Conservation (phyloP, 92 coral and sea anemone species). For the Phenganax stokvisi region DNA sequence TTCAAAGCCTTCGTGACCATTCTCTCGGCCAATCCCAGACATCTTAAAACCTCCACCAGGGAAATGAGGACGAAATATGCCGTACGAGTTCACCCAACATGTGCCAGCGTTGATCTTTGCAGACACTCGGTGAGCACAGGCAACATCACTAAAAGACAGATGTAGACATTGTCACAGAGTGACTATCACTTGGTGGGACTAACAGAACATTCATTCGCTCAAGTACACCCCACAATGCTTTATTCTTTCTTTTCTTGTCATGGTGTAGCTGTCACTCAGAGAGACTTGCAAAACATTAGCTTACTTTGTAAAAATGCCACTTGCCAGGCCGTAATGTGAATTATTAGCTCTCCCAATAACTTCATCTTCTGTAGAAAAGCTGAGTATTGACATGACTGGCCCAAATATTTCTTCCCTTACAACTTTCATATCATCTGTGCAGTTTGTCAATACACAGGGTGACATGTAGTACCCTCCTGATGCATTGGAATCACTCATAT, state of each 20-base stretch:
- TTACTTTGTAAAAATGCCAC: conserved; percentile 91
- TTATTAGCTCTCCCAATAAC: conserved; percentile 79
- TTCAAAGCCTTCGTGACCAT: conserved; percentile 67
- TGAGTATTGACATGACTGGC: conserved; percentile 88
- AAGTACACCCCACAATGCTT: too few species aligned
- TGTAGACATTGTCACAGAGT: background rate
- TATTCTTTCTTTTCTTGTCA: too few species aligned
- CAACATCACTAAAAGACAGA: conserved; percentile 56
- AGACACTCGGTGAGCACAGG: conserved; percentile 78
- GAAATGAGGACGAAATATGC: conserved; percentile 72
- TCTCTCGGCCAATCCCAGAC: conserved; percentile 97
- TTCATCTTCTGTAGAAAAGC: conserved; percentile 75
- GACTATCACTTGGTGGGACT: background rate
- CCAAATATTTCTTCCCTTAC: conserved; percentile 97
- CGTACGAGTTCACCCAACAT: conserved; percentile 83
- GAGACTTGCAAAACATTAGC: too few species aligned
- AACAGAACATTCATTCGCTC: background rate
- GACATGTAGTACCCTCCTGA: conserved; percentile 84
- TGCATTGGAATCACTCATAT: conserved; percentile 58
- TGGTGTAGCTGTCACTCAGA: too few species aligned
- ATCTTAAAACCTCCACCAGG: conserved; percentile 94
- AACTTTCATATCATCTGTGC: conserved; percentile 84
- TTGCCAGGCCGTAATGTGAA: conserved; percentile 81
- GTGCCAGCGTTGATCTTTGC: conserved; percentile 83
- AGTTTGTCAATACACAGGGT: conserved; percentile 91